phyloP scores from a whole-genome alignment of 2,888 invertebrate genomes.

The Chromoteleia sp. region DNA sequence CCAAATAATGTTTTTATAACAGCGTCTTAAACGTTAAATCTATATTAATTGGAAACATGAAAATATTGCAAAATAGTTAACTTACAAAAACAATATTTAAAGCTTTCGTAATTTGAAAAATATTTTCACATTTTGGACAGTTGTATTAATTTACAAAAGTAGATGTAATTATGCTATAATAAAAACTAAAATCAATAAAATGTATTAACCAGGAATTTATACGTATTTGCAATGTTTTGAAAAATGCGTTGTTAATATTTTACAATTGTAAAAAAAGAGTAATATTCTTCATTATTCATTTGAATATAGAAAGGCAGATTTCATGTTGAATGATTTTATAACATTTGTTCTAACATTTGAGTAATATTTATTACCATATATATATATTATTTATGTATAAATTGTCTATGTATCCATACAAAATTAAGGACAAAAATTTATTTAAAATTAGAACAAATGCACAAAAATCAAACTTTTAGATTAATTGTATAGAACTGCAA shows the following conservation, averaged over 20 bases:
- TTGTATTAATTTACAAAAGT: slow-evolving; percentile 9
- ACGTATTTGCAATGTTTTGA: neutral
- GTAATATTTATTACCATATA: neutral
- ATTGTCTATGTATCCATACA: neutral
- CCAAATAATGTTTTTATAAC: slow-evolving; percentile 40
- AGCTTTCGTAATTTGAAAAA: slow-evolving; percentile 15
- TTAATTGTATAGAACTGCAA: slow-evolving; percentile 8
- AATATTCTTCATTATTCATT: slow-evolving; percentile 6
- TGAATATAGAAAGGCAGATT: slow-evolving; percentile 27
- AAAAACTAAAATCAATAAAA: slow-evolving; percentile 9
- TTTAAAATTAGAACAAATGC: slow-evolving; percentile 16
- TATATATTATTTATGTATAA: neutral
- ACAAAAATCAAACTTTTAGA: neutral
- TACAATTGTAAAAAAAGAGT: slow-evolving; percentile 29
- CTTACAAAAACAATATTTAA: slow-evolving; percentile 17
- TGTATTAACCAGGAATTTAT: neutral
- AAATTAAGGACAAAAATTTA: neutral
- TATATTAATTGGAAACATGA: slow-evolving; percentile 5
- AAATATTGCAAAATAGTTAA: slow-evolving; percentile 20
- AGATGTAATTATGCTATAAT: slow-evolving; percentile 1
- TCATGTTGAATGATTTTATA: neutral
- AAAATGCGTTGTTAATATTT: neutral
- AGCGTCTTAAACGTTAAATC: slow-evolving; percentile 34
- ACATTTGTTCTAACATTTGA: slow-evolving; percentile 1
- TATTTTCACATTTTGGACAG: neutral